Evolutionary conservation across 1,140 invertebrate genomes (phyloP).

Genomic region (Euura saliciscinereae): DNA sequence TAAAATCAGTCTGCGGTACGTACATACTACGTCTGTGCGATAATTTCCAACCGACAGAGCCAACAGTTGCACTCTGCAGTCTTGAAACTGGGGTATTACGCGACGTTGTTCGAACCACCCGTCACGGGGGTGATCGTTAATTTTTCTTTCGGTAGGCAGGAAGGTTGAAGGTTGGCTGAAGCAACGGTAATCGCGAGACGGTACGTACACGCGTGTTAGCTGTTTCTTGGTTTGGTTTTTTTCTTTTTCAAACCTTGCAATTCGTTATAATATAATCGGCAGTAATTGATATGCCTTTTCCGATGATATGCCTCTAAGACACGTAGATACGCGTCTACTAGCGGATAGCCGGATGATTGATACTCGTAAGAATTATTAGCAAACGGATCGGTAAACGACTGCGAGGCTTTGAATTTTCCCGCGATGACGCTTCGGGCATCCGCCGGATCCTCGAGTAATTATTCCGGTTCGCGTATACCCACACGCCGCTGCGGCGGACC

Average conservation of each 20-base stretch:
- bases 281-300: constrained; percentile 53
- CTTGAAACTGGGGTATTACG: no score
- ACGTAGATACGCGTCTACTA: no score
- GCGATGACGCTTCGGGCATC: not conserved
- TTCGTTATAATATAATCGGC: constrained; percentile 54
- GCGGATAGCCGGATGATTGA: no score
- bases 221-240: constrained; percentile 35
- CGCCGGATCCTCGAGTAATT: not conserved
- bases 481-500: not conserved
- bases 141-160: no score
- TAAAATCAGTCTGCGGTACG: not conserved
- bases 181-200: no score
- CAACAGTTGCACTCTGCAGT: no score
- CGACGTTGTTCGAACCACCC: no score
- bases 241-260: constrained; percentile 42
- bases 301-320: not conserved
- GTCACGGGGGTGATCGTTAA: no score
- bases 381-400: no score
- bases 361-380: no score
- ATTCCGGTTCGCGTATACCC: not conserved
- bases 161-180: no score
- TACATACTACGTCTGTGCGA: not conserved
- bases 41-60: not conserved
- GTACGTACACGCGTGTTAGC: constrained; percentile 30
- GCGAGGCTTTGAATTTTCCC: no score